Conservation (phyloP, 1,140 invertebrate genomes). For the Drosophila insularis region DNA sequence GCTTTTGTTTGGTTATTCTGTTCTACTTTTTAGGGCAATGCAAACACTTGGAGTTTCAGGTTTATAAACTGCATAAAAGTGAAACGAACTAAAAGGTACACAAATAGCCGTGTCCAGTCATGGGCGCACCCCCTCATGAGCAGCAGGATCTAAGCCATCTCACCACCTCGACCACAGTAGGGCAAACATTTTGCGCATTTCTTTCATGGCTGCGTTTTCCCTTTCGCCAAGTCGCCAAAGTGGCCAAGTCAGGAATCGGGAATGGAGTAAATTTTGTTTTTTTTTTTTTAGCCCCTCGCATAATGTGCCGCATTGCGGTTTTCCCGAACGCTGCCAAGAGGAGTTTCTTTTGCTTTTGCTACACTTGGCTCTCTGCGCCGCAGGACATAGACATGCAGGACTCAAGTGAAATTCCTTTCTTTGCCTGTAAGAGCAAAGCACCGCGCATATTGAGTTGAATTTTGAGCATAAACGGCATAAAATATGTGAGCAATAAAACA, state of each 20-base stretch:
- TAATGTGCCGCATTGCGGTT: conserved; percentile 79
- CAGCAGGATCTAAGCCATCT: not conserved
- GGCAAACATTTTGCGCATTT: conserved; percentile 72
- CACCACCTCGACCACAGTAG: conserved; percentile 17
- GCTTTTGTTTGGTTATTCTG: not conserved
- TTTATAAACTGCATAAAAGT: conserved; percentile 49
- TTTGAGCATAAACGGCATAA: conserved; percentile 81
- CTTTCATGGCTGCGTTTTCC: conserved; percentile 66
- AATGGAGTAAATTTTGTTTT: conserved; percentile 58
- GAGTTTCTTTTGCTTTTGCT: not conserved
- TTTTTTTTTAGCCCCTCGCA: conserved; percentile 44
- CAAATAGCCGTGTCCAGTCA: conserved; percentile 37
- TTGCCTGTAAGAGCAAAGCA: conserved; percentile 21
- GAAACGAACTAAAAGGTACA: conserved; percentile 13
- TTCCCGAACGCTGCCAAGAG: conserved; percentile 66
- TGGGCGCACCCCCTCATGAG: conserved; percentile 25
- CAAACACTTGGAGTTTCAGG: conserved; percentile 29
- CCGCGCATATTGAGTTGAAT: conserved; percentile 63
- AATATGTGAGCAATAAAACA: conserved; percentile 81
- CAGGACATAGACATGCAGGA: conserved; percentile 50
- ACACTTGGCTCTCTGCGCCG: conserved; percentile 34
- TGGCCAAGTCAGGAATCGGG: conserved; percentile 30
- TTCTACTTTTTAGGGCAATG: conserved; percentile 27
- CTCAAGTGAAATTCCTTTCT: conserved; percentile 52
- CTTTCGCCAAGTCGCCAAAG: conserved; percentile 29